Evolutionary conservation across 2,888 invertebrate genomes (phyloP), one percentile per base, ranked within the genome.

Genomic region (Anodontia alba): DNA sequence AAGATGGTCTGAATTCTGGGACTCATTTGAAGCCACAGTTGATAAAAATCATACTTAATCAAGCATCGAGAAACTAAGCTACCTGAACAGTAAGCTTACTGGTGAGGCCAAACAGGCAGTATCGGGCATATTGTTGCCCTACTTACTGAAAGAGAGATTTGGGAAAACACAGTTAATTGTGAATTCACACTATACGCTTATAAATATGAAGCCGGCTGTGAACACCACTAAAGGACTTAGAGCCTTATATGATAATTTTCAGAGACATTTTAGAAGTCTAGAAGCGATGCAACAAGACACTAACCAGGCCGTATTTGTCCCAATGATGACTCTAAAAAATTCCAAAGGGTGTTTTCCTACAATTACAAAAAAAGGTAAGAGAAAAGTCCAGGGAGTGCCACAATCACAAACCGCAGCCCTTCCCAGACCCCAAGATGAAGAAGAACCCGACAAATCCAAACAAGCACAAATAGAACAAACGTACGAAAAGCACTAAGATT

Each of bases 191-290:
- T 74, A 74, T 54, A 74, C 46, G 29, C 66, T 79, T 0, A 69
- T 79, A 12, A 79, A 74, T 66, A 29, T 70, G n/a, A 57, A 33
- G 15, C 17, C n/a, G n/a, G n/a, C n/a, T n/a, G n/a, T n/a, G n/a
- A n/a, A n/a, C n/a, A n/a, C n/a, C n/a, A n/a, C n/a, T 72, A 49
- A 54, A 12, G 57, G 57, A 23, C 38, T 78, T n/a, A 33, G 78
- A 43, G n/a, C 43, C 57, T 71, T 71, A 15, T 31, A 42, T 1
- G 70, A 76, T 17, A 51, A 36, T 7, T 33, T 51, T 29, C 68
- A 78, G n/a, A 78, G 49, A 17, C 78, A 73, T 54, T 42, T 78
- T n/a, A 43, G 78, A 43, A 73, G 67, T 29, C 46, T 78, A 20
- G 78, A 73, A 43, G 73, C 51, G 0, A 36, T 78, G 23, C 38